Percentiles rank a stretch among this genome's conserved stretches.
phyloP scores from a whole-genome alignment of 2,797 vertebrate genomes.

The Acanthornis magna region DNA sequence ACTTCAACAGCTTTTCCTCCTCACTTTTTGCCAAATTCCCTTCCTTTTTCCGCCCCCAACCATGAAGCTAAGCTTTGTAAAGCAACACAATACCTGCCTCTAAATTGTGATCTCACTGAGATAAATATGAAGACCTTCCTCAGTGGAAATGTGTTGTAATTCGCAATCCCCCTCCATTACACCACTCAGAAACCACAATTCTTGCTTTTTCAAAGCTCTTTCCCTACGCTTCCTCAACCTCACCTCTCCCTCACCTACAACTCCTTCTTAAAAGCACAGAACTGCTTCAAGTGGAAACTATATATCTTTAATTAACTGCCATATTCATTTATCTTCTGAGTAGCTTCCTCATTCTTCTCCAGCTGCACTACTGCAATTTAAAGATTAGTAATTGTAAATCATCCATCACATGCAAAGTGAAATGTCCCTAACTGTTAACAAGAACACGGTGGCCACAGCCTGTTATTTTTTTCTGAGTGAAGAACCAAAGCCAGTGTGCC shows the following conservation, averaged over 20 bases:
- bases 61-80: not conserved
- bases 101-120: not conserved
- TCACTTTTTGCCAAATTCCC: not conserved
- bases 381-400: slow-evolving; percentile 67
- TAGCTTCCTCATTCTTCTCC: slow-evolving; percentile 12
- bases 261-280: not conserved
- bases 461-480: slow-evolving; percentile 1
- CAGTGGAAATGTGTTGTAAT: not conserved
- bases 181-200: not conserved
- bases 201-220: not conserved
- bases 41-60: rapidly evolving
- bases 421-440: slow-evolving; percentile 46
- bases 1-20: not conserved
- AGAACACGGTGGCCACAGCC: slow-evolving; percentile 9
- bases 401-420: slow-evolving; percentile 60
- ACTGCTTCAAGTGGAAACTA: slow-evolving; percentile 10
- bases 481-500: not conserved
- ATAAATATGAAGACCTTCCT: not conserved
- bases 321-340: slow-evolving; percentile 66
- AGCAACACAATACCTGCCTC: not conserved
- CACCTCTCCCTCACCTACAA: not conserved
- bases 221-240: not conserved
- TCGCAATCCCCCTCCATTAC: not conserved
- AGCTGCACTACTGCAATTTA: slow-evolving; percentile 48
- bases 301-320: slow-evolving; percentile 64